These are phyloP conservation scores for Cabera pusaria DNA, from an alignment of 2,888 invertebrate genomes.

Conservation along the genomic window DNA sequence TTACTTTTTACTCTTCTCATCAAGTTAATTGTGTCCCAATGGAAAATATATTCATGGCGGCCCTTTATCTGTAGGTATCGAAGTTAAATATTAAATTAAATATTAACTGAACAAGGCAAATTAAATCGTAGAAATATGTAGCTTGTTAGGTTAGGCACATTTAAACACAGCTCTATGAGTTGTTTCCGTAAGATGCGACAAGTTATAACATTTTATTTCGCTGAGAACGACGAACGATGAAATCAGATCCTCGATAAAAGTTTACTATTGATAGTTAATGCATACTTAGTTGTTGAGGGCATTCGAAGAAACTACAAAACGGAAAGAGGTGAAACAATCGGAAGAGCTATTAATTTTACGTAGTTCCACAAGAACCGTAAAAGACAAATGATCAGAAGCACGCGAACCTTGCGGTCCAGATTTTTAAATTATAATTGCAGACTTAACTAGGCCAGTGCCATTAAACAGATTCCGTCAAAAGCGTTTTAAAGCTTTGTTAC, in stretches of 20 bases:
- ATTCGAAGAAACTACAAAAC: constrained; percentile 40
- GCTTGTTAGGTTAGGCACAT: no score
- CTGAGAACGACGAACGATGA: constrained; percentile 17
- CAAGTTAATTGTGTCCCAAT: constrained; percentile 44
- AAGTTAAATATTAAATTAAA: no score
- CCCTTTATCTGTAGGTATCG: not conserved
- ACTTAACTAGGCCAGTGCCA: constrained; percentile 40
- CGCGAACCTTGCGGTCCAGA: constrained; percentile 43
- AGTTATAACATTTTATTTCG: constrained; percentile 20
- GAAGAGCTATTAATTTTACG: constrained; percentile 59
- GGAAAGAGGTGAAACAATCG: constrained; percentile 40
- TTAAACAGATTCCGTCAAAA: constrained; percentile 48
- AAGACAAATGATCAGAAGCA: constrained; percentile 63
- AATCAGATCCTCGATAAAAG: constrained; percentile 23
- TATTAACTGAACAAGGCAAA: no score
- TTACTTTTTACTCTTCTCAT: constrained; percentile 47
- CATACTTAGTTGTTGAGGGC: constrained; percentile 32
- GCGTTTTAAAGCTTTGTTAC: constrained; percentile 42
- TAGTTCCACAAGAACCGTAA: constrained; percentile 57
- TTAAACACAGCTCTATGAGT: no score
- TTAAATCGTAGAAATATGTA: no score
- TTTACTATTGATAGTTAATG: constrained; percentile 29
- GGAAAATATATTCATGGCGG: no score
- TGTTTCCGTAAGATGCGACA: constrained; percentile 21
- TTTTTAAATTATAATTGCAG: constrained; percentile 55